These are phyloP conservation scores for Sinella curviseta DNA, from an alignment of 1,140 invertebrate genomes.

Conservation along the genomic window DNA sequence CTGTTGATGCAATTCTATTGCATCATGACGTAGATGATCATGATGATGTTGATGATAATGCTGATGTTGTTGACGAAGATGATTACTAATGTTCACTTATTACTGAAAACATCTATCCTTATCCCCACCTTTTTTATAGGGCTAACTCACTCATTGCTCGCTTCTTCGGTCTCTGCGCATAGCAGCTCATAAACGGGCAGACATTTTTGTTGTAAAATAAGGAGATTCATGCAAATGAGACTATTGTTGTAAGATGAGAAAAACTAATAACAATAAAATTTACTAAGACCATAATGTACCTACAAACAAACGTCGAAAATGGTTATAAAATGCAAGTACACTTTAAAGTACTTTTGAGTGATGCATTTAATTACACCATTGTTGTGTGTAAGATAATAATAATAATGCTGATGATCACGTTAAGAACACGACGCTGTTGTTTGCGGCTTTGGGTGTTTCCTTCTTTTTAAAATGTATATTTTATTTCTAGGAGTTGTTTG, in stretches of 20 bases:
- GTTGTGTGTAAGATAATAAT: not conserved
- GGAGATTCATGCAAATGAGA: not conserved
- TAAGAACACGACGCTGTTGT: not conserved
- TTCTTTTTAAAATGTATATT: not conserved
- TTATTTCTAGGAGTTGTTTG: slow-evolving; percentile 12
- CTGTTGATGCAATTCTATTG: slow-evolving; percentile 16
- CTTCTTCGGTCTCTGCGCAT: no score
- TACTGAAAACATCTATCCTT: no score
- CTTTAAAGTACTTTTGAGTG: not conserved
- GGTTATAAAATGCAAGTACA: not conserved
- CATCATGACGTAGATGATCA: not conserved
- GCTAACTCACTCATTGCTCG: no score
- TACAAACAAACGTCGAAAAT: not conserved
- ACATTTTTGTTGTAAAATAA: not conserved
- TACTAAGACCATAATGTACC: not conserved
- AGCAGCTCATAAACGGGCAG: no score
- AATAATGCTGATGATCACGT: not conserved
- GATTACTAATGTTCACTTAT: no score
- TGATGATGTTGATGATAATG: not conserved
- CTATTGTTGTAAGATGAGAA: not conserved
- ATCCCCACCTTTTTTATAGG: no score
- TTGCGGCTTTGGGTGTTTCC: slow-evolving; percentile 5
- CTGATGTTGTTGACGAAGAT: no score
- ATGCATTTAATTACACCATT: slow-evolving; percentile 5
- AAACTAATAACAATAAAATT: not conserved